Evolutionary conservation across 2,888 invertebrate species (phyloP).

Genomic region (Bombyx huttoni): DNA sequence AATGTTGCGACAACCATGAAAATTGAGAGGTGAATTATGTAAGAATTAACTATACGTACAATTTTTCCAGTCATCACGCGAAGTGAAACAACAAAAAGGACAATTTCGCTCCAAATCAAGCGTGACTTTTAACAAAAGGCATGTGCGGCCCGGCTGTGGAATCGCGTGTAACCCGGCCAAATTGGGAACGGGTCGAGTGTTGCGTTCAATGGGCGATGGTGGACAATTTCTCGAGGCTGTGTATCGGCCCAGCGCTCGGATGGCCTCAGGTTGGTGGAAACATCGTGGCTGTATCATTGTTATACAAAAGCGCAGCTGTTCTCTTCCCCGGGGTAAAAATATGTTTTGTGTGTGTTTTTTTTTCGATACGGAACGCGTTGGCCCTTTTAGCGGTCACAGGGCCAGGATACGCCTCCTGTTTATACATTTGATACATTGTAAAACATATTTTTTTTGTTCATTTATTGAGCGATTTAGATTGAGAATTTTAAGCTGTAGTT

Average conservation of each 20-base stretch:
- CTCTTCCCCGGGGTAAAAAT: slow-evolving; percentile 64
- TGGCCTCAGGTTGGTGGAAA: slow-evolving; percentile 57
- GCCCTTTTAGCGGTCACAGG: slow-evolving; percentile 63
- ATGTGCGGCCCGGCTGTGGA: slow-evolving; percentile 34
- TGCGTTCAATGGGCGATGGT: slow-evolving; percentile 6
- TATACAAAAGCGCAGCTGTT: slow-evolving; percentile 68
- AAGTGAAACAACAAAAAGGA: slow-evolving; percentile 66
- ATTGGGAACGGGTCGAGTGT: slow-evolving; percentile 15
- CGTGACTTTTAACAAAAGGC: slow-evolving; percentile 66
- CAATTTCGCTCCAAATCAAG: slow-evolving; percentile 64
- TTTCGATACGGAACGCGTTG: slow-evolving; percentile 36
- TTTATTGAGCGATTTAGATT: background rate
- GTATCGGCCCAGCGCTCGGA: slow-evolving; percentile 42
- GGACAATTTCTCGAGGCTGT: slow-evolving; percentile 23
- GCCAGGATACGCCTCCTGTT: slow-evolving; percentile 41
- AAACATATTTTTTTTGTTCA: slow-evolving; percentile 17
- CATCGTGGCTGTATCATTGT: slow-evolving; percentile 68
- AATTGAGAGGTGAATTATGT: slow-evolving; percentile 6
- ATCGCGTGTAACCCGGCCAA: slow-evolving; percentile 37
- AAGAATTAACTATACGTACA: slow-evolving; percentile 30
- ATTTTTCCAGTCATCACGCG: slow-evolving; percentile 59
- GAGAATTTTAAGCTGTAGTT: too few species aligned
- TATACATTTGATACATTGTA: slow-evolving; percentile 32
- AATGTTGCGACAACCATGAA: slow-evolving; percentile 19
- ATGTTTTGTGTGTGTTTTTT: slow-evolving; percentile 55